Base-by-base conservation (phyloP, 1,140 invertebrate species). In the Drosophila pachea region DNA sequence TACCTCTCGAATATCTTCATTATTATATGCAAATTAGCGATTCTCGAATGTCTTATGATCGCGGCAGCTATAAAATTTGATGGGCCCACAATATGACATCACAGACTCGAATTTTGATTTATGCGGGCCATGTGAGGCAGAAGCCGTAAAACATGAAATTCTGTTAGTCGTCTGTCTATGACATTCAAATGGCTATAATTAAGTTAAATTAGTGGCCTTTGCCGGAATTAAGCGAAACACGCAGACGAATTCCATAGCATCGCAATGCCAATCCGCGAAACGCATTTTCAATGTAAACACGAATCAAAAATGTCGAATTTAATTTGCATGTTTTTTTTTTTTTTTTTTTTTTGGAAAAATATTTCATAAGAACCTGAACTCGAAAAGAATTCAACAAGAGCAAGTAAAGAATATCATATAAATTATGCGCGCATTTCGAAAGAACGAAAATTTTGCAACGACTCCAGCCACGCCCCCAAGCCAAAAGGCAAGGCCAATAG, bases 181-280 rank as follows among this genome's bases (percentile, higher is more conserved):
- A 78, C 76, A 83, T 79, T 79, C 66, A 58, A 66, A 76, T 75
- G 65, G 61, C 70, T 83, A 84, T 86, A 86, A 84, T 84, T 84
- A 84, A 74, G 63, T 66, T 65, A 68, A 78, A 79, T 79, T 78
- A 70, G 73, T 66, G 72, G 74, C 71, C 76, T 68, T 65, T 63
- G 63, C 9, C 33, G 8, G 33, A 22, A 16, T 11, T 11, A 12
- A 45, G 22, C 22, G 22, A 45, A 22, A 29, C 43, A 29, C 43
- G 16, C 45, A n/a, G 56, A 69, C 48, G 66, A 66, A 69, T 58
- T 58, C 53, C 48, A 50, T 64, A 72, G 33, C 66, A 22, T 49
- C 61, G 72, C 62, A 67, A 75, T 73, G 40, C 64, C 64, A 69
- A 67, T 73, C 68, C 72, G 63, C 65, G 61, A 71, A 52, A 35